Base-by-base conservation (phyloP, 2,797 vertebrate genomes). In the Scleropages formosus region DNA sequence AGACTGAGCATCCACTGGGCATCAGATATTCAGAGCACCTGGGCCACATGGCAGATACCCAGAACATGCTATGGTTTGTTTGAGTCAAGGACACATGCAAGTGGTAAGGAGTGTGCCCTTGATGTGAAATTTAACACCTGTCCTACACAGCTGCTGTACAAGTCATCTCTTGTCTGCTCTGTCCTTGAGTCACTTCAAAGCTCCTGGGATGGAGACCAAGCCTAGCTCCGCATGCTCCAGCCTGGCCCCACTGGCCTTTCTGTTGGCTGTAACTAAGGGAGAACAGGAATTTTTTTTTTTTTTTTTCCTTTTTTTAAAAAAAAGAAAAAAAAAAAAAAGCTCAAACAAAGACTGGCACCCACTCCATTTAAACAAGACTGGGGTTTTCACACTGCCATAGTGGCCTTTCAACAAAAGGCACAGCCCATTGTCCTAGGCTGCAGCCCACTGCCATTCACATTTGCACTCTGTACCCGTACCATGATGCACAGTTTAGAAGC, bases 391-490 rank as follows among this genome's bases (percentile, higher is more conserved):
- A 46, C 20, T 13, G 22, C 67, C 9, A 49, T 44, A 15, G 8
- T 27, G n/a, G 16, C 67, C 64, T 20, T 4, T 67, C 64, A 64
- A 67, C 8, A 10, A 31, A n/a, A 26, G 47, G 4, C 13, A 39
- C 47, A 53, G 67, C 59, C 59, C 31, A 39, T 31, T 39, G 22
- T 59, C 26, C 8, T 62, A 58, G 53, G 12, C n/a, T 53, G 1
- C 18, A 53, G 9, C 24, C 15, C 20, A 27, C 13, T 39, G n/a
- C 68, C 31, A 75, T 83, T 89, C 87, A 90, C 88, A 89, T 88
- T 89, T 88, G 83, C 67, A 70, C 84, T 63, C 77, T 80, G 84
- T 75, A 86, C 73, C 76, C 84, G 81, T 78, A 73, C 63, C 83
- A 83, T 80, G 73, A 80, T 82, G 80, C 18, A 71, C 58, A 62